These are phyloP conservation scores for Silurus asotus DNA, from an alignment of 2,113 vertebrate species.

Conservation along the genomic window DNA sequence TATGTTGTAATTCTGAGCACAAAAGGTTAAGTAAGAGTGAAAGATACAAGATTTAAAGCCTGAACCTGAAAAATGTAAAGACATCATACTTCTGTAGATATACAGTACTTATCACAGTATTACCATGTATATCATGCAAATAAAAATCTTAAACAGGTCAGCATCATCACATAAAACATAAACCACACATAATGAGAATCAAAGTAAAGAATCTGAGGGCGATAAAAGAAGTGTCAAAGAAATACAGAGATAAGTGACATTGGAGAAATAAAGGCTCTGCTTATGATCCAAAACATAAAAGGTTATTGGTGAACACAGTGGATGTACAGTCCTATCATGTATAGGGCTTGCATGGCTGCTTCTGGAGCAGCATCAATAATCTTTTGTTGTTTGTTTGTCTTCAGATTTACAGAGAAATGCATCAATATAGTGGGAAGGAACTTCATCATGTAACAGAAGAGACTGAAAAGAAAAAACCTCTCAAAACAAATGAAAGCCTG, in stretches of 20 bases:
- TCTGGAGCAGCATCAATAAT: background rate
- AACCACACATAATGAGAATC: background rate
- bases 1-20: conserved; percentile 1
- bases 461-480: background rate
- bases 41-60: background rate
- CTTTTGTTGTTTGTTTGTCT: background rate
- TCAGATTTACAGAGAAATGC: background rate
- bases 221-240: background rate
- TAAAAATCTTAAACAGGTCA: background rate
- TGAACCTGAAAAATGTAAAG: too few species aligned
- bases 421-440: background rate
- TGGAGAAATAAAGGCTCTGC: background rate
- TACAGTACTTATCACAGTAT: background rate
- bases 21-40: background rate
- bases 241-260: background rate
- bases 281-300: background rate
- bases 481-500: background rate
- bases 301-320: background rate
- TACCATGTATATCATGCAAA: background rate
- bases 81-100: background rate
- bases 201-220: background rate
- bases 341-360: background rate
- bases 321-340: background rate
- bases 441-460: background rate
- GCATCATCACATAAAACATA: background rate